Evolutionary conservation across 2,113 vertebrate species (phyloP).

Genomic region (Cacatua alba): DNA sequence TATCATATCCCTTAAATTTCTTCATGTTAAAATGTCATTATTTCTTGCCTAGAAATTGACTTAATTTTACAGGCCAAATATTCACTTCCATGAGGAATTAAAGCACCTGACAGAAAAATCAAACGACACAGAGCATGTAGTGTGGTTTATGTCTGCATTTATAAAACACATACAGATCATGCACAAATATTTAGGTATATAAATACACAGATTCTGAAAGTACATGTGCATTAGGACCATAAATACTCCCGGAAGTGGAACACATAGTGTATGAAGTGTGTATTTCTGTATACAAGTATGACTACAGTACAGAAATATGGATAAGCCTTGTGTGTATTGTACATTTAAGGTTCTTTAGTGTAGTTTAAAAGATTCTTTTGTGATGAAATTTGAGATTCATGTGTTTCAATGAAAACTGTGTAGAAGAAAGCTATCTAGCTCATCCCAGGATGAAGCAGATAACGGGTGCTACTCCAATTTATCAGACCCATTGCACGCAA

Average conservation of each 20-base stretch:
- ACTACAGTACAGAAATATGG: slow-evolving; percentile 15
- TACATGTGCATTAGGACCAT: neutral
- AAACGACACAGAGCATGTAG: neutral
- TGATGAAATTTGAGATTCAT: neutral
- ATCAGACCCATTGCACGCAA: neutral
- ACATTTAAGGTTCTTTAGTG: neutral
- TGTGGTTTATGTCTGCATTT: neutral
- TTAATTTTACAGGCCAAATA: neutral
- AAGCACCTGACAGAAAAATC: neutral
- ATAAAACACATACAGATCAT: neutral
- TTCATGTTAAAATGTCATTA: neutral
- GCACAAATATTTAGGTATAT: neutral
- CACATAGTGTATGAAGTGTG: neutral
- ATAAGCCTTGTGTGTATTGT: neutral
- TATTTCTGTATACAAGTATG: slow-evolving; percentile 2
- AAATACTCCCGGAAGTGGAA: neutral
- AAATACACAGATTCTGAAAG: neutral
- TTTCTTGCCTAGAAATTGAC: neutral
- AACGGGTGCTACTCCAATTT: neutral
- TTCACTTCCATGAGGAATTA: neutral
- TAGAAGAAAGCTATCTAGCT: neutral
- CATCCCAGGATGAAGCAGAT: neutral
- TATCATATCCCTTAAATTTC: neutral
- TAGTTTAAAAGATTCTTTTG: neutral
- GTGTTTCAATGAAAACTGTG: neutral